Evolutionary conservation across 2,113 vertebrate species (phyloP).

Genomic region (Grammomys dolichurus): DNA sequence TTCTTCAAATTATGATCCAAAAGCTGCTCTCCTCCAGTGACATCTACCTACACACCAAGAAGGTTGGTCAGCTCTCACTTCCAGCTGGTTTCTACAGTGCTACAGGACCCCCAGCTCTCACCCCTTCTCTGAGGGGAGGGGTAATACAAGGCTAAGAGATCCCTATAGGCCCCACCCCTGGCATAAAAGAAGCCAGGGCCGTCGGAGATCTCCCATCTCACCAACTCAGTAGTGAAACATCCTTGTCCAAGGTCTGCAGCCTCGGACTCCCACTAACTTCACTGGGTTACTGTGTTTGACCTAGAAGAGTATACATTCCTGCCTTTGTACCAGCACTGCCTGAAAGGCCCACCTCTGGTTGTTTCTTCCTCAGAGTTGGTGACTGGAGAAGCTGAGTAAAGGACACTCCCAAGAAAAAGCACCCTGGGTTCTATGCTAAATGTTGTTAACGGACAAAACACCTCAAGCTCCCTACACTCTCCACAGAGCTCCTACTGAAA

Average conservation of each 20-base stretch:
- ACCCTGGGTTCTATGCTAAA: neutral
- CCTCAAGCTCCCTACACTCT: too few species aligned
- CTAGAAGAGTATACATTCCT: neutral
- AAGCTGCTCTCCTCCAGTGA: conserved; percentile 20
- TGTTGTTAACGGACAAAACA: neutral
- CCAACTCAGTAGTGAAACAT: neutral
- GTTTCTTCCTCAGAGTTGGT: neutral
- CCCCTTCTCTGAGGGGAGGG: neutral
- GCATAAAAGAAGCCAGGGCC: neutral
- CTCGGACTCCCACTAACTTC: neutral
- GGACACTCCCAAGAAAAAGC: neutral
- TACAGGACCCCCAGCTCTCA: neutral
- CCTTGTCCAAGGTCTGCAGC: conserved; percentile 20
- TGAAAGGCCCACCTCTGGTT: neutral
- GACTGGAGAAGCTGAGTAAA: neutral
- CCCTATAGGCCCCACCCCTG: neutral
- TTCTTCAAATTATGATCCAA: conserved; percentile 31
- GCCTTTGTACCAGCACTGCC: neutral
- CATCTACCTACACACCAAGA: neutral
- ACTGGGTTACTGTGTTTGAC: neutral
- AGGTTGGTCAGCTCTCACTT: neutral
- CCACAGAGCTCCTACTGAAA: neutral
- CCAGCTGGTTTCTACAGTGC: neutral
- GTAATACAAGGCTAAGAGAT: neutral
- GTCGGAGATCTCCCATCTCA: neutral